A percentile compares a stretch with the other conserved stretches of the same genome.
These are phyloP conservation scores for Zygogramma bicolorata DNA, from an alignment of 2,888 invertebrate species.

Conservation along the genomic window DNA sequence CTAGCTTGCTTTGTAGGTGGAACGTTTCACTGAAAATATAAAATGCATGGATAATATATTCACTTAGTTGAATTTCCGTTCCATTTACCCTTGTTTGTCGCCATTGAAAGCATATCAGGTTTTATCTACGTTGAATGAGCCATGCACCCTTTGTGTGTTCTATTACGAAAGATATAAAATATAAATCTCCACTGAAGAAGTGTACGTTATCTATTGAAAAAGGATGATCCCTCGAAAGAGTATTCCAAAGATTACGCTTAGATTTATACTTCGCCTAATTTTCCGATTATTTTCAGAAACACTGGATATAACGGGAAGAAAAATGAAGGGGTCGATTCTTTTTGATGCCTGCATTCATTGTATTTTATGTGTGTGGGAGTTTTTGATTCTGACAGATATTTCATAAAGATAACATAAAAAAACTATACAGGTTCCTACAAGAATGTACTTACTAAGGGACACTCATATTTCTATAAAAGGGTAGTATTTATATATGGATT, in stretches of 20 bases:
- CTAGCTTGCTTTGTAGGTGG: neutral
- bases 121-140: neutral
- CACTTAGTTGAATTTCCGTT: neutral
- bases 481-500: too few relatives aligned
- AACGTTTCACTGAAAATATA: neutral
- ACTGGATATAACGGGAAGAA: neutral
- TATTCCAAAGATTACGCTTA: neutral
- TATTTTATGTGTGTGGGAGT: too few relatives aligned
- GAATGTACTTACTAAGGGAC: too few relatives aligned
- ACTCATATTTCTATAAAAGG: too few relatives aligned
- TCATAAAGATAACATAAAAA: too few relatives aligned
- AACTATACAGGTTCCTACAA: too few relatives aligned
- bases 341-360: too few relatives aligned
- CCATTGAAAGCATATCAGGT: neutral
- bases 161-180: conserved; percentile 17
- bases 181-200: conserved; percentile 8
- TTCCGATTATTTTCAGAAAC: neutral
- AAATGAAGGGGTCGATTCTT: too few relatives aligned
- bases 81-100: neutral
- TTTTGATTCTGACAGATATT: too few relatives aligned
- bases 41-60: neutral
- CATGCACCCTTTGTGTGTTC: neutral
- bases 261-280: neutral
- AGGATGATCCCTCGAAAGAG: neutral
- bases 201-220: neutral